phyloP scores from a whole-genome alignment of 2,113 vertebrate genomes.

The Pogona vitticeps region DNA sequence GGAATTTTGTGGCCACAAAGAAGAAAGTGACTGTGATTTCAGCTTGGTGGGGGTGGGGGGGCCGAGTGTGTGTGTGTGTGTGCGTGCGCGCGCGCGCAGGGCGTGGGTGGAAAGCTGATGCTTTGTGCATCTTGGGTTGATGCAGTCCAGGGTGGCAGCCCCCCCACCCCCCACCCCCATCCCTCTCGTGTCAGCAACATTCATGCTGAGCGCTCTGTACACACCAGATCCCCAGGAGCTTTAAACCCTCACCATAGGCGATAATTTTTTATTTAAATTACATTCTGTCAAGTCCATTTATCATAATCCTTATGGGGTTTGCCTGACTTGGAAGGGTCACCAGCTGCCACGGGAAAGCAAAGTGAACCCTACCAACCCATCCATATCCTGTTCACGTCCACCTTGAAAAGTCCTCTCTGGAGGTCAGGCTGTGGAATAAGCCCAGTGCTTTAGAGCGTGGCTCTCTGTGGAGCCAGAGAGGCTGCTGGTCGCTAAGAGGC shows the following conservation, averaged over 20 bases:
- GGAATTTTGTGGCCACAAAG: background rate
- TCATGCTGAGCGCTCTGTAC: background rate
- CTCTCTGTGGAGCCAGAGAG: background rate
- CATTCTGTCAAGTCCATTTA: constrained; percentile 19
- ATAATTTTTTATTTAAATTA: background rate
- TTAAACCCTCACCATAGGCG: background rate
- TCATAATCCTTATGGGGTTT: constrained; percentile 1
- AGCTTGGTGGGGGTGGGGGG: background rate
- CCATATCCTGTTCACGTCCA: background rate
- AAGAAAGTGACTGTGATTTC: background rate
- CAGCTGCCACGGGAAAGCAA: background rate
- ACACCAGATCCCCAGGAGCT: background rate
- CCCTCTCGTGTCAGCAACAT: background rate
- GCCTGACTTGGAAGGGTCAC: background rate
- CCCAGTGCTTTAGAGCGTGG: fast-evolving
- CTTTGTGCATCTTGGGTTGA: background rate
- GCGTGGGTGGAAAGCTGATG: too few relatives aligned
- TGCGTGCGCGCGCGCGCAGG: too few relatives aligned
- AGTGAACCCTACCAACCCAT: background rate
- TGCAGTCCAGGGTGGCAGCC: background rate
- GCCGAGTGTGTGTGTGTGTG: background rate
- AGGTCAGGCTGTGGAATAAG: background rate
- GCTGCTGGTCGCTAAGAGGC: background rate
- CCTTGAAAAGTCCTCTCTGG: background rate
- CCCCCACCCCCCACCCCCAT: background rate